Evolutionary conservation across 2,797 vertebrate genomes (phyloP).

Genomic region (Tokudaia muenninki): DNA sequence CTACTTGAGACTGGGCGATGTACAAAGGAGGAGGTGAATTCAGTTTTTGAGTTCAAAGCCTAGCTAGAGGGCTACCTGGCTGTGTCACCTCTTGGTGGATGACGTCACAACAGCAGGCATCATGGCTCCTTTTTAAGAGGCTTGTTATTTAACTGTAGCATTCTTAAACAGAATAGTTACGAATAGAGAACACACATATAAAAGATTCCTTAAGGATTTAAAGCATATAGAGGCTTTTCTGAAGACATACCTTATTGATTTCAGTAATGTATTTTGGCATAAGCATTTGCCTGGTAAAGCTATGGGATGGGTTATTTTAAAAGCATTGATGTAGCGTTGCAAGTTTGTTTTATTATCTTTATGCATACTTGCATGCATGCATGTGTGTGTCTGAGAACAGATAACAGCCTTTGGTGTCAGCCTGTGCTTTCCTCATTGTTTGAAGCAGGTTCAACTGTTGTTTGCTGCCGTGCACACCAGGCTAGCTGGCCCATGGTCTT

Average conservation of each 20-base stretch:
- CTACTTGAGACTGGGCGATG: neutral
- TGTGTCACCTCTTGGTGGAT: neutral
- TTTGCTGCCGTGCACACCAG: neutral
- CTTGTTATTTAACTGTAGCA: neutral
- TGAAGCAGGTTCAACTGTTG: neutral
- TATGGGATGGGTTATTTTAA: neutral
- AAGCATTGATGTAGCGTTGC: neutral
- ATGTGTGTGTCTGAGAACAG: neutral
- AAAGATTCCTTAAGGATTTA: conserved; percentile 45
- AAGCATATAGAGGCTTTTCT: neutral
- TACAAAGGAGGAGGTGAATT: neutral
- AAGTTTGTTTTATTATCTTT: neutral
- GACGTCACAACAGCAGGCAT: too few relatives aligned
- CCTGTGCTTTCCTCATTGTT: neutral
- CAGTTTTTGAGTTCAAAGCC: neutral
- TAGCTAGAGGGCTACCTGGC: neutral
- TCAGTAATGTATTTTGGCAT: neutral
- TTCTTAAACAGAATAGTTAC: conserved; percentile 14
- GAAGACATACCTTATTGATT: conserved; percentile 24
- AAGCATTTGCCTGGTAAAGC: neutral
- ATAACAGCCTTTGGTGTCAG: neutral
- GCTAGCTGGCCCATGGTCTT: neutral
- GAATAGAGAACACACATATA: neutral
- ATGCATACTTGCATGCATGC: neutral
- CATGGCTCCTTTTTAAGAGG: neutral